A percentile compares a stretch with the other conserved stretches of the same genome.
phyloP scores from a whole-genome alignment of 2,888 invertebrate species.

The Invenusta paracnida region DNA sequence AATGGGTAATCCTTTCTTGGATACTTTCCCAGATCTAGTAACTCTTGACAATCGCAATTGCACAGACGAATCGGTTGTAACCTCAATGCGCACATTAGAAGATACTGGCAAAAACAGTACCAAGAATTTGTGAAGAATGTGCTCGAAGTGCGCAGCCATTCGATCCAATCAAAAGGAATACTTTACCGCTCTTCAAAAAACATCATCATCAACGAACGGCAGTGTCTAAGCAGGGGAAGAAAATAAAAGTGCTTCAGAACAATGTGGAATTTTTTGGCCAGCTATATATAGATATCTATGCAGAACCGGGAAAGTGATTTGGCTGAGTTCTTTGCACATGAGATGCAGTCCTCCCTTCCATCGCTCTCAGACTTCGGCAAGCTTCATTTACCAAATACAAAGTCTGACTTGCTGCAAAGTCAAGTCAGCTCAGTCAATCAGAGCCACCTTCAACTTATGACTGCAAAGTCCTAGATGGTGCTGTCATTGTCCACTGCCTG shows the following conservation, averaged over 20 bases:
- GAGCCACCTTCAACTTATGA: neutral
- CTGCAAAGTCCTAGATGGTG: neutral
- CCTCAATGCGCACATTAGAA: no score
- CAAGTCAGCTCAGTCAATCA: neutral
- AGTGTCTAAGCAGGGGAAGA: conserved; percentile 30
- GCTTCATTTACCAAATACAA: conserved; percentile 20
- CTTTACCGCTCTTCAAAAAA: no score
- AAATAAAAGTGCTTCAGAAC: conserved; percentile 39
- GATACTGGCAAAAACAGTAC: no score
- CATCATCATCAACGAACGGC: no score
- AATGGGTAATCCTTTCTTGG: no score
- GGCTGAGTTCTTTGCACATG: conserved; percentile 43
- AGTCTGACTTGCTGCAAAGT: conserved; percentile 1
- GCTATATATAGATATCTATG: conserved; percentile 42
- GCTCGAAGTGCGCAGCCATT: no score
- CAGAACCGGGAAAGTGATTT: conserved; percentile 38
- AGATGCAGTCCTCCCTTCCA: conserved; percentile 31
- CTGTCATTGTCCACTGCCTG: neutral
- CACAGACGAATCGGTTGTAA: no score
- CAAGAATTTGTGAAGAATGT: no score
- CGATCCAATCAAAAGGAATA: no score
- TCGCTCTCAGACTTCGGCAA: conserved; percentile 38
- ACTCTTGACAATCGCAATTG: no score
- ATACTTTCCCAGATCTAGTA: no score
- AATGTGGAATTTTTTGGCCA: conserved; percentile 40